Percentiles rank a stretch among this genome's conserved stretches.
These are phyloP conservation scores for Pegoplata infirma DNA, from an alignment of 2,888 invertebrate genomes.

Conservation along the genomic window DNA sequence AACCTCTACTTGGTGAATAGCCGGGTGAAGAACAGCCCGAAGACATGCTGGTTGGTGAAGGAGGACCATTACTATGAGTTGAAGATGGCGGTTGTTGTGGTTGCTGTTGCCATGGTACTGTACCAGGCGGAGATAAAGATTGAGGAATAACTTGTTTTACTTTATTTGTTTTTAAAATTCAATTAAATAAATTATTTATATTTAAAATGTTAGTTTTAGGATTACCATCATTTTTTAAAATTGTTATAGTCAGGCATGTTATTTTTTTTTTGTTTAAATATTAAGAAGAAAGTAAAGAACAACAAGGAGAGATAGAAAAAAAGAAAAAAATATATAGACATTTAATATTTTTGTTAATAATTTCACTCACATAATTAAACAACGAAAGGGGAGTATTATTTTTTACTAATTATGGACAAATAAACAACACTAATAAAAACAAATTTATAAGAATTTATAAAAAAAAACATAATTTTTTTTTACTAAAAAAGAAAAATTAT, in stretches of 20 bases:
- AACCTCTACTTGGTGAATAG: constrained; percentile 79
- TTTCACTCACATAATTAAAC: constrained; percentile 16
- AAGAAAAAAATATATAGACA: constrained; percentile 19
- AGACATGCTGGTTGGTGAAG: constrained; percentile 83
- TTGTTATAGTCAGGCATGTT: constrained; percentile 49
- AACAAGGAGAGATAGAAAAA: constrained; percentile 12
- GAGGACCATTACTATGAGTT: constrained; percentile 80
- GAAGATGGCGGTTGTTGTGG: constrained; percentile 72
- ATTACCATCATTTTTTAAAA: constrained; percentile 32
- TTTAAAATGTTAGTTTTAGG: constrained; percentile 6
- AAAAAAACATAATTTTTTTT: constrained; percentile 42
- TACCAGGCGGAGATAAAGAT: constrained; percentile 82
- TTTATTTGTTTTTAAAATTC: constrained; percentile 66
- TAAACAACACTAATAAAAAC: not conserved
- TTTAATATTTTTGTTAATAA: constrained; percentile 2
- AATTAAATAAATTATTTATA: constrained; percentile 3
- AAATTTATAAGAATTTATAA: not conserved
- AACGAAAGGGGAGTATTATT: no score
- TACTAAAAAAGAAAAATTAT: constrained; percentile 27
- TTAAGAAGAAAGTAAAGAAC: not conserved
- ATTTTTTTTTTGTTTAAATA: no score
- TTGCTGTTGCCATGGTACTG: constrained; percentile 82
- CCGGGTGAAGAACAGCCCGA: constrained; percentile 81
- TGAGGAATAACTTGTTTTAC: constrained; percentile 84
- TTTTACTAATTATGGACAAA: not conserved